A percentile compares a stretch with the other conserved stretches of the same genome.
phyloP scores from a whole-genome alignment of 2,797 vertebrate species.

The Choloepus didactylus region DNA sequence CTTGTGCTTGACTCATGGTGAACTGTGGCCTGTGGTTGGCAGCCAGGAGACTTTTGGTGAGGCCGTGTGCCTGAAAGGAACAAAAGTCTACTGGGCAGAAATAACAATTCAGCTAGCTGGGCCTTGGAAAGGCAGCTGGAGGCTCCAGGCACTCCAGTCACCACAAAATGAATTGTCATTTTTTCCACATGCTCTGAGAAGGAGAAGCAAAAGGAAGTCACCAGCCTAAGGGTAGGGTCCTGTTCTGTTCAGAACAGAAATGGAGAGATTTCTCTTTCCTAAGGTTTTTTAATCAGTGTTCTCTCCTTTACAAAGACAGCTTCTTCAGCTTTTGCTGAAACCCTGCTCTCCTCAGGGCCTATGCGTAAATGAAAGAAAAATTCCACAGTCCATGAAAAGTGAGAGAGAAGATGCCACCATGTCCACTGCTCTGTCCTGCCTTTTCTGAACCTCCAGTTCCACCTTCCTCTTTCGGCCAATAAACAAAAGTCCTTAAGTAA shows the following conservation, averaged over 20 bases:
- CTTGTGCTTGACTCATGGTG: constrained; percentile 49
- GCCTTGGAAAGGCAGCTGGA: constrained; percentile 2
- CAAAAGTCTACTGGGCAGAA: constrained; percentile 8
- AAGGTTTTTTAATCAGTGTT: not conserved
- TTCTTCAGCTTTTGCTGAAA: constrained; percentile 25
- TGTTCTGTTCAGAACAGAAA: not conserved
- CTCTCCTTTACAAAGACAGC: not conserved
- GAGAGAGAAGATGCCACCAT: not conserved
- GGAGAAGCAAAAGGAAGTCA: not conserved
- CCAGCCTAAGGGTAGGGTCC: not conserved
- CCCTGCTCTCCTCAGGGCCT: not conserved
- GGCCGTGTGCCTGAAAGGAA: constrained; percentile 20
- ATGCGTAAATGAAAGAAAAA: constrained; percentile 33
- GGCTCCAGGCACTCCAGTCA: not conserved
- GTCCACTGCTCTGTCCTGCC: not conserved
- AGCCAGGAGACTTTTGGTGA: constrained; percentile 69
- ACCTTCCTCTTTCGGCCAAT: not conserved
- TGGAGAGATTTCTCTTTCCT: not conserved
- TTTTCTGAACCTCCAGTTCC: not conserved
- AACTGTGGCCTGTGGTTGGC: constrained; percentile 64
- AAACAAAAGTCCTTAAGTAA: not conserved
- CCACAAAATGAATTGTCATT: not conserved
- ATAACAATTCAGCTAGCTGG: not conserved
- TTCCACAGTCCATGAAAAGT: not conserved
- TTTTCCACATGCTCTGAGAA: not conserved